Base-by-base conservation (phyloP, 2,888 invertebrate species). In the Drymonia ruficornis region DNA sequence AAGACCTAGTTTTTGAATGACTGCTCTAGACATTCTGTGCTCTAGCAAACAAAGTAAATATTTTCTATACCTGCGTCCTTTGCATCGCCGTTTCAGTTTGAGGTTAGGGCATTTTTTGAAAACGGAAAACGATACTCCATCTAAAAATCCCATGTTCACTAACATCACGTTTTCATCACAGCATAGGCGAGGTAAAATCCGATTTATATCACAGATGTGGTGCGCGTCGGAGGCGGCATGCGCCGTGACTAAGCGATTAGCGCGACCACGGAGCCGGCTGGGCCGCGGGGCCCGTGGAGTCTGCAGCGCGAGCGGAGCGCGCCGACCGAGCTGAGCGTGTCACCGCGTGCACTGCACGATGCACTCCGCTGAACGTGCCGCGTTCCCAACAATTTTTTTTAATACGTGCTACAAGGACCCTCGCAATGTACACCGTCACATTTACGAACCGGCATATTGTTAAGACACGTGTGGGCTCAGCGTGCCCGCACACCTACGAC, bases 61-160 rank as follows among this genome's bases (percentile, higher is more conserved):
- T 36, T 13, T 1, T 13, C 2, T 36, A 73, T 83, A 87, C 87
- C 87, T 87, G 58, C 77, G 70, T 28, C 52, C 50, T 58, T 76
- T 78, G 55, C 58, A 75, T 65, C 71, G 86, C 68, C 80, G 76
- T 65, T 81, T 87, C 12, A 86, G 52, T 70, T 83, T 87, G 36
- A 90, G 74, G 63, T 83, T 87, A 0, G 91, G 90, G 52, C 91
- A 91, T 80, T 83, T 89, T 81, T 87, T 91, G 65, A 90, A 89
- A 72, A 91, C 81, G 31, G 91, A 86, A 56, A 89, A 87, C 23
- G 91, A 83, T 44, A 89, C 76, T 63, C 80, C 78, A 53, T 78
- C 76, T 42, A 91, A 64, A 52, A 90, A 89, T 18, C 89, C 89
- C 89, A 90, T 90, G 52, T 59, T 61, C 55, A 53, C 75, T 61